Percentiles rank a stretch among this genome's conserved stretches.
Conservation (phyloP, 2,888 invertebrate genomes). For the Caenorhabditis japonica region DNA sequence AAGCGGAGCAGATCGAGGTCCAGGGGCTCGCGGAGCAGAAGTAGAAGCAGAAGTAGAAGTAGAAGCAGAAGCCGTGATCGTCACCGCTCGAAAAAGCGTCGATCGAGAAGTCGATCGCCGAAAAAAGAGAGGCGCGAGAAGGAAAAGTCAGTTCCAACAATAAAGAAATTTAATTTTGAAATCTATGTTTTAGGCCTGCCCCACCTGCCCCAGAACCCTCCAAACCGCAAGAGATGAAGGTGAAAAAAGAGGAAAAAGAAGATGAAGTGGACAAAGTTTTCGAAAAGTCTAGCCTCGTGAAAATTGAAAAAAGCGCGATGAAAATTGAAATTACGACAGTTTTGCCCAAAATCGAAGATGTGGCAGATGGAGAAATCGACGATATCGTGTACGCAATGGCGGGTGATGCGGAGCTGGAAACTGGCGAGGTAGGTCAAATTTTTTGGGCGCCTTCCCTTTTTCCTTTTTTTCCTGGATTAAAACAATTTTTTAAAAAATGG, state of each 20-base stretch:
- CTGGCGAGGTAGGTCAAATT: not conserved
- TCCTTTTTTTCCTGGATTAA: too few species aligned
- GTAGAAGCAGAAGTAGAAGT: conserved; percentile 16
- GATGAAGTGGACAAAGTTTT: conserved; percentile 4
- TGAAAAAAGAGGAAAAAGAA: conserved; percentile 3
- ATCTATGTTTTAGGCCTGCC: too few species aligned
- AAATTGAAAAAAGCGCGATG: conserved; percentile 15
- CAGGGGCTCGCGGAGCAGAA: conserved; percentile 10
- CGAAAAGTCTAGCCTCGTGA: not conserved
- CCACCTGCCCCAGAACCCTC: too few species aligned
- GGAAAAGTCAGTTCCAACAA: too few species aligned
- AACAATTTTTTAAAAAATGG: too few species aligned
- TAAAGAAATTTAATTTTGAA: too few species aligned
- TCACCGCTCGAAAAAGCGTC: not conserved
- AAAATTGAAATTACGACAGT: conserved; percentile 12
- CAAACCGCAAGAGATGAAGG: not conserved
- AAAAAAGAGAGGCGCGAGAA: not conserved
- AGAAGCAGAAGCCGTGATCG: not conserved
- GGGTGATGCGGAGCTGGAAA: not conserved
- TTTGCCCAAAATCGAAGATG: conserved; percentile 12
- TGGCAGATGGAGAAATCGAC: conserved; percentile 41
- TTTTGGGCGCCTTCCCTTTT: too few species aligned
- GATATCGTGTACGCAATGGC: conserved; percentile 11
- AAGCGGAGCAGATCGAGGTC: conserved; percentile 21
- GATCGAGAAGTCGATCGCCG: conserved; percentile 2